Evolutionary conservation across 2,113 vertebrate species (phyloP).

Genomic region (Perca flavescens): DNA sequence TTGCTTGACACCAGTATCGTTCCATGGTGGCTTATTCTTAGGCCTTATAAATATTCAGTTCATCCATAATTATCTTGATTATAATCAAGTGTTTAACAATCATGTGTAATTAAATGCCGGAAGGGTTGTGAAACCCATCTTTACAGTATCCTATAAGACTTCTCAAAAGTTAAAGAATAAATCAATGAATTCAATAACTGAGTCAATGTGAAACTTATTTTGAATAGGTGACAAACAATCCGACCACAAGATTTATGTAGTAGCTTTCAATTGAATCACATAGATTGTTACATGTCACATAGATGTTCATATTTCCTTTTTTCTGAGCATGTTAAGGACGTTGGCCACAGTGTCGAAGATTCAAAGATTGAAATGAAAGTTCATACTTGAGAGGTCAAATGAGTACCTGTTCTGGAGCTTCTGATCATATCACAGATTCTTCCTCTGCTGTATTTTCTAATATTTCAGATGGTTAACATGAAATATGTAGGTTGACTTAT

Average conservation of each 20-base stretch:
- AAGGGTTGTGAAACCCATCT: conserved; percentile 31
- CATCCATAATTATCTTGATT: conserved; percentile 73
- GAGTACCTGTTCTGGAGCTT: not conserved
- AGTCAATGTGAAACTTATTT: not conserved
- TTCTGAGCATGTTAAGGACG: not conserved
- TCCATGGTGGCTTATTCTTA: conserved; percentile 42
- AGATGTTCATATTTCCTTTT: not conserved
- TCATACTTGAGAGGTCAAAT: not conserved
- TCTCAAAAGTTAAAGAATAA: not conserved
- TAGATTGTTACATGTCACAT: no score
- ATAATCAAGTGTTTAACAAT: conserved; percentile 72
- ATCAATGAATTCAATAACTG: not conserved
- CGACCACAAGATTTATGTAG: not conserved
- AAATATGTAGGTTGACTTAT: not conserved
- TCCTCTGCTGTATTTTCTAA: not conserved
- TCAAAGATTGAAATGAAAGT: not conserved
- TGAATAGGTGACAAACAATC: not conserved
- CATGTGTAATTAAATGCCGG: conserved; percentile 68
- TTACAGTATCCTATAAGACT: conserved; percentile 11
- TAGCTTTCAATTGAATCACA: not conserved
- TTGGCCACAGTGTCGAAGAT: not conserved
- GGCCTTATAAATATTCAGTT: conserved; percentile 69
- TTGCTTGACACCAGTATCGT: conserved; percentile 32
- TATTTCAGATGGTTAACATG: not conserved
- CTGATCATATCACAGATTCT: not conserved